Evolutionary conservation across 2,888 invertebrate species (phyloP), one percentile per base, ranked within the genome.

Genomic region (Drosophila subquinaria): DNA sequence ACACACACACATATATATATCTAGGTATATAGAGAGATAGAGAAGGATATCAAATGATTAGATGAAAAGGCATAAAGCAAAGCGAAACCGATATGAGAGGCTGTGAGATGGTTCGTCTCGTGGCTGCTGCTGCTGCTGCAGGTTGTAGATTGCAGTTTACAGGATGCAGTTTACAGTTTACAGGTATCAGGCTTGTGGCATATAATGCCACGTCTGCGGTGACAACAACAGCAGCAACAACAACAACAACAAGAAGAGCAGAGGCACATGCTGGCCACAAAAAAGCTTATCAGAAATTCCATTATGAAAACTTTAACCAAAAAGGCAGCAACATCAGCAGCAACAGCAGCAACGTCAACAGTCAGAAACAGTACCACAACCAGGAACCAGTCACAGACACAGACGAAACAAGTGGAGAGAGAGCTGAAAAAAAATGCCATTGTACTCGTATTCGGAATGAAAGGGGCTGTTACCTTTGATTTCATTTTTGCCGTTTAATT

Each of bases 251-350:
- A 68, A 48, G 35, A 67, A 48, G 38, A 67, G 61, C 52, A 62
- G 51, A 55, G 59, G 61, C 72, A 73, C 59, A 80, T 63, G 63
- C 55, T 72, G 81, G 69, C 81, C 75, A 81, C 82, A 80, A 82
- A 84, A 82, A 82, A 88, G 81, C 85, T 89, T 83, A 89, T 88
- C 89, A 85, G 78, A 88, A 89, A 88, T 89, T 88, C 89, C 89
- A 88, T 89, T 88, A 87, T 81, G 81, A 82, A 79, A 81, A 84
- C 79, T 84, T 81, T 63, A 81, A 81, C 74, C 79, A 72, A 84
- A 81, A 78, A 64, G 68, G 57, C 77, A 76, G 43, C 56, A 75
- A 59, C 61, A 66, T 43, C 53, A 42, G n/a, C 47, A 42, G n/a
- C 38, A 38, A 23, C 47, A 42, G n/a, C n/a, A n/a, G n/a, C 38